These are phyloP conservation scores for Protonibea diacanthus DNA, from an alignment of 2,797 vertebrate species.

Conservation along the genomic window DNA sequence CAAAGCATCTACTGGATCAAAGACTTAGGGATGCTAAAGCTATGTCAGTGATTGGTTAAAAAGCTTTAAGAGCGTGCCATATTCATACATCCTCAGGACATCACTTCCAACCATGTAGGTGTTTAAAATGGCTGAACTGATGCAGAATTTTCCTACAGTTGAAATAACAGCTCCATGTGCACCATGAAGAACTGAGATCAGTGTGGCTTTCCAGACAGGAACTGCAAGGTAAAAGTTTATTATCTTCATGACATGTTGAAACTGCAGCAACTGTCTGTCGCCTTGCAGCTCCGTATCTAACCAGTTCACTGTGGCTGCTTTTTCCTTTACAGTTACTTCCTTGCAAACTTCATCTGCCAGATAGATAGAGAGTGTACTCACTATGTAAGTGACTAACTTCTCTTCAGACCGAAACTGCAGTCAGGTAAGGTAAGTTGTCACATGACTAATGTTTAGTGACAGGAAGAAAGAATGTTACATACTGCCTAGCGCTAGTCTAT, in stretches of 20 bases:
- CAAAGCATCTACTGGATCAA: background rate
- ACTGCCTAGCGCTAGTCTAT: background rate
- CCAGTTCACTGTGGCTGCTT: constrained; percentile 9
- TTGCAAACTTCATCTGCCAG: constrained; percentile 12
- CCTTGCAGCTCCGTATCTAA: constrained; percentile 8
- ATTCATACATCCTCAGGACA: background rate
- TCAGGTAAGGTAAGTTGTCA: background rate
- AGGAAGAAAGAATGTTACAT: background rate
- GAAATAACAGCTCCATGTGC: background rate
- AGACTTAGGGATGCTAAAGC: background rate
- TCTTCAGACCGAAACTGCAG: background rate
- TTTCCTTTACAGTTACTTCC: background rate
- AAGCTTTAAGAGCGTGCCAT: background rate
- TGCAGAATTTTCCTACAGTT: background rate
- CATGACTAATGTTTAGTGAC: background rate
- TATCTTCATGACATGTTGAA: constrained; percentile 3
- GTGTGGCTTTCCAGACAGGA: constrained; percentile 9
- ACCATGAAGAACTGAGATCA: constrained; percentile 14
- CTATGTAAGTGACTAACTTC: background rate
- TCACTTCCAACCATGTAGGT: background rate
- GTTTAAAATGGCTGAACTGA: background rate
- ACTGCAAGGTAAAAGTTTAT: background rate
- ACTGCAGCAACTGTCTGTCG: background rate
- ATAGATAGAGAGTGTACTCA: background rate
- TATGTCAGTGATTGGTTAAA: background rate